Evolutionary conservation across 2,888 invertebrate genomes (phyloP).

Genomic region (Melanostoma mellinum): DNA sequence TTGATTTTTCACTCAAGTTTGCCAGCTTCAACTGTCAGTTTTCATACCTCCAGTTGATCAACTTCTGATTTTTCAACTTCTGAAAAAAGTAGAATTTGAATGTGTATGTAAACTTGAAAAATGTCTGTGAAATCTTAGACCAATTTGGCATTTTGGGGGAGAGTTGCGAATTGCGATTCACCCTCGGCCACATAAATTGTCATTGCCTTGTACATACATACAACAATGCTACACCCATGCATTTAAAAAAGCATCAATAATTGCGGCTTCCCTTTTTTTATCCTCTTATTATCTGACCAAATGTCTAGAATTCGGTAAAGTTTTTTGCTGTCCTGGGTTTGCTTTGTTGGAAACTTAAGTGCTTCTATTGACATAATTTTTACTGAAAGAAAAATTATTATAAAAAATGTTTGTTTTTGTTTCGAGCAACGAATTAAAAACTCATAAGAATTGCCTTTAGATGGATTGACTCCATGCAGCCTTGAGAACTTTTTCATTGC

Average conservation of each 20-base stretch:
- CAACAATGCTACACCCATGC: constrained; percentile 90
- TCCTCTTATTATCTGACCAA: constrained; percentile 92
- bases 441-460: constrained; percentile 67
- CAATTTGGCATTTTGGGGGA: constrained; percentile 83
- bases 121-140: no score
- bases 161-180: constrained; percentile 92
- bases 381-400: constrained; percentile 44
- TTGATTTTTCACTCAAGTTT: no score
- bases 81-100: no score
- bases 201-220: constrained; percentile 92
- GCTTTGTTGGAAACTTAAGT: constrained; percentile 76
- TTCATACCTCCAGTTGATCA: no score
- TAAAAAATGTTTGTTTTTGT: no score
- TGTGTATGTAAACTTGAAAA: no score
- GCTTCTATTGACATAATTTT: constrained; percentile 74
- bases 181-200: constrained; percentile 93
- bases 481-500: constrained; percentile 85
- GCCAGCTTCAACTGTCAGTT: no score
- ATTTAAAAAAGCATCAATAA: constrained; percentile 93
- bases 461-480: constrained; percentile 51
- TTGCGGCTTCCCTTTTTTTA: constrained; percentile 95
- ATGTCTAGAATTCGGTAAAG: constrained; percentile 92
- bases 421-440: background rate
- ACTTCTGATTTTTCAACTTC: no score
- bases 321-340: constrained; percentile 83